phyloP scores from a whole-genome alignment of 2,113 vertebrate genomes.

The Sitta europaea region DNA sequence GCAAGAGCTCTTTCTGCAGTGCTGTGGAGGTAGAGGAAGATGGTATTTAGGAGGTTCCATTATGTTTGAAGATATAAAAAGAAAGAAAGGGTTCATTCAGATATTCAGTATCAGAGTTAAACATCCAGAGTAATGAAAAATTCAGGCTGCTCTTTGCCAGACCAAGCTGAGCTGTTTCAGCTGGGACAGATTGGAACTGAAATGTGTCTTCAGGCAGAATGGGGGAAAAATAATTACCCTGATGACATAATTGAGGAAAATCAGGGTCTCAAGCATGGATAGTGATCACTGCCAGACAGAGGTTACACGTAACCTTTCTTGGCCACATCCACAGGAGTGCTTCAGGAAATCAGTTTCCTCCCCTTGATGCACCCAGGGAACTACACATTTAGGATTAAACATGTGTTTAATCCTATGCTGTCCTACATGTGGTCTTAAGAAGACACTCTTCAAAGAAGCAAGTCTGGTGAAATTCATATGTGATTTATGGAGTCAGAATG shows the following conservation, averaged over 20 bases:
- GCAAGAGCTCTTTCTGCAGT: background rate
- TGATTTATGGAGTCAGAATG: background rate
- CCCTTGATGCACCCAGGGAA: background rate
- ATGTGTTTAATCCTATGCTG: background rate
- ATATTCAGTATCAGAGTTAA: background rate
- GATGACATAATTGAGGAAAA: constrained; percentile 7
- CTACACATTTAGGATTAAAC: background rate
- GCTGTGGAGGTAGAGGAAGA: background rate
- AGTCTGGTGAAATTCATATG: background rate
- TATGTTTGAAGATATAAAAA: background rate
- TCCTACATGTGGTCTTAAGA: background rate
- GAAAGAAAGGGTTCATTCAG: background rate
- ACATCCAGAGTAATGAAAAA: background rate
- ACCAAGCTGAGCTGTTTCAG: background rate
- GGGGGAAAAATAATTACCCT: background rate
- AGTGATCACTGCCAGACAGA: background rate
- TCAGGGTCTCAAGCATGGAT: background rate
- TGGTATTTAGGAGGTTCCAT: background rate
- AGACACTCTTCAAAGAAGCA: background rate
- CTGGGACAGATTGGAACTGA: background rate
- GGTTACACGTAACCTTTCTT: background rate
- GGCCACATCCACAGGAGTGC: background rate
- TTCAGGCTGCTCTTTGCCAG: background rate
- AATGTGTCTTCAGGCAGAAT: constrained; percentile 7
- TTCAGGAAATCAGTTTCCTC: background rate